phyloP scores from a whole-genome alignment of 2,113 vertebrate species.

The Mus spicilegus region DNA sequence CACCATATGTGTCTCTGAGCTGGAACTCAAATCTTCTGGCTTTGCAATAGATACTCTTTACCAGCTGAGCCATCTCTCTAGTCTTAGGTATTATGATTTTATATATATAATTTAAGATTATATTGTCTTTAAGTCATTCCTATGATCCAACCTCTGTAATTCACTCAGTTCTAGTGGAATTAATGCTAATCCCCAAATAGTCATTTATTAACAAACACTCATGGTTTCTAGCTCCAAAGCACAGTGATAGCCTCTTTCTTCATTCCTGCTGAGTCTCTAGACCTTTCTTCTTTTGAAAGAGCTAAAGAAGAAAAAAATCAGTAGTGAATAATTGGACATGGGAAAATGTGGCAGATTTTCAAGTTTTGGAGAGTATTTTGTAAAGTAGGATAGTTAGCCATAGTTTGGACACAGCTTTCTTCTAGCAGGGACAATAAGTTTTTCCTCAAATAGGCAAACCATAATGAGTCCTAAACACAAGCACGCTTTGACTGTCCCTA shows the following conservation, averaged over 20 bases:
- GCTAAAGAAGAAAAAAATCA: not conserved
- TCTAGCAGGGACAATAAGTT: not conserved
- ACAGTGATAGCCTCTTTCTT: not conserved
- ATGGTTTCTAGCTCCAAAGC: not conserved
- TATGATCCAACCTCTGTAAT: not conserved
- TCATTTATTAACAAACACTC: not conserved
- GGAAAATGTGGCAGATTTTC: not conserved
- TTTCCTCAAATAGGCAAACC: not conserved
- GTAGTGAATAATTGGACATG: not conserved
- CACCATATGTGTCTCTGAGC: not conserved
- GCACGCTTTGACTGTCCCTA: not conserved
- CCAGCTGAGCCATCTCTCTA: not conserved
- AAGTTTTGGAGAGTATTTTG: not conserved
- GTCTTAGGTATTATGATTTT: not conserved
- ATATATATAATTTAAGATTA: not conserved
- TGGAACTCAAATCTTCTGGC: not conserved
- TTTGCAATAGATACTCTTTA: too few relatives aligned
- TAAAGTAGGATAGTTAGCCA: not conserved
- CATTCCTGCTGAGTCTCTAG: not conserved
- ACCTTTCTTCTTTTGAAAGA: not conserved
- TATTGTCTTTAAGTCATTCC: not conserved
- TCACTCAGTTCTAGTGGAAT: constrained; percentile 10
- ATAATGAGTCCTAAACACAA: not conserved
- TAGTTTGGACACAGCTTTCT: not conserved
- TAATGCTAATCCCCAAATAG: constrained; percentile 35